Percentiles rank a stretch among this genome's conserved stretches.
phyloP scores from a whole-genome alignment of 2,113 vertebrate species.

The Daboia siamensis region DNA sequence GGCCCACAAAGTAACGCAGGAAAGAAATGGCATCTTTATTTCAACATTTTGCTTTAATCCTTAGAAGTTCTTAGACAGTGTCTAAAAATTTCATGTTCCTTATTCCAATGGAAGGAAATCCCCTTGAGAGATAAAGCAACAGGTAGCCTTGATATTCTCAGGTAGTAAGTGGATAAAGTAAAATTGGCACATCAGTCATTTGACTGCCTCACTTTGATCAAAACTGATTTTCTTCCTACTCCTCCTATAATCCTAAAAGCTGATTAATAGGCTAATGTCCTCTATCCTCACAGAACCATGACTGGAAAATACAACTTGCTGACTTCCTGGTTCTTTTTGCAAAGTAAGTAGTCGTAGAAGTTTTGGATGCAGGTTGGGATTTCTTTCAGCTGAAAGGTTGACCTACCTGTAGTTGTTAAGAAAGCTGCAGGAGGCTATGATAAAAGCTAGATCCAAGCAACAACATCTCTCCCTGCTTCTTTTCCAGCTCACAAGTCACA shows the following conservation, averaged over 20 bases:
- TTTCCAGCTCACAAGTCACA: too few species aligned
- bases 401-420: not conserved
- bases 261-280: not conserved
- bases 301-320: not conserved
- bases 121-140: not conserved
- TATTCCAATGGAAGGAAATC: not conserved
- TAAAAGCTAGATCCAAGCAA: not conserved
- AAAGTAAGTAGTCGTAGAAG: not conserved
- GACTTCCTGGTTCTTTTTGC: not conserved
- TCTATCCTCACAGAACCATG: not conserved
- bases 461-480: too few species aligned
- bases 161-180: conserved; percentile 7
- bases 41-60: not conserved
- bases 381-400: not conserved
- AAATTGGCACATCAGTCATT: not conserved
- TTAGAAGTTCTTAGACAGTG: not conserved
- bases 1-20: too few species aligned
- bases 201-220: conserved; percentile 8
- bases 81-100: not conserved
- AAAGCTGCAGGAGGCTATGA: not conserved
- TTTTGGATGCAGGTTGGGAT: not conserved
- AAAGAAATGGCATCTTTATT: not conserved
- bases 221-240: not conserved
- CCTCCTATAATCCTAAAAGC: conserved; percentile 1
- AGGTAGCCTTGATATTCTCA: conserved; percentile 7